Base-by-base conservation (phyloP, 2,113 vertebrate species). In the Prionailurus bengalensis region DNA sequence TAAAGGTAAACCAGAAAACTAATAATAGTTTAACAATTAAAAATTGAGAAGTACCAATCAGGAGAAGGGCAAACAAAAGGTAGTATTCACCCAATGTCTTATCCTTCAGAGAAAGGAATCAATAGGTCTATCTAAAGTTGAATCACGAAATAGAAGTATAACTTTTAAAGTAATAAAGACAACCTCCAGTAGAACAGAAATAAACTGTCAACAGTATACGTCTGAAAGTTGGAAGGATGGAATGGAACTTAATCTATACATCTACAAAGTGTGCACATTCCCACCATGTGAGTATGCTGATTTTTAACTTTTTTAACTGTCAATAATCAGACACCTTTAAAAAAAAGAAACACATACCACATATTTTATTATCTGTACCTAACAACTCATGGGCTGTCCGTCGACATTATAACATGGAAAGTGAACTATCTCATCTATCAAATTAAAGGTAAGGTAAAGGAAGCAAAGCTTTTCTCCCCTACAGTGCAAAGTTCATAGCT, bases 161-260 rank as follows among this genome's bases (percentile, higher is more conserved):
- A 71, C 42, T 63, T 97, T 94, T 79, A 95, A 93, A 96, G 45
- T 51, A 94, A 74, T 55, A 91, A 95, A 74, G 80, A 12, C 51
- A 89, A 85, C 11, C 31, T 66, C 55, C 82, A 95, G 42, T 71
- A 96, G 39, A 93, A 91, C 23, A 91, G 29, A 91, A 95, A 88
- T 87, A 65, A 89, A 78, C 31, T 82, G 51, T 45, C 71, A 83
- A 90, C 39, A 84, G 48, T 10, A 33, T 68, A 74, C 2, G 66
- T 91, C 27, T 79, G 33, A 11, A 71, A 29, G 19, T 10, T 14
- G 10, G 39, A 12, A 76, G 4, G 1, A 58, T 19, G 23, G 13
- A 17, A 88, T 78, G 36, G 58, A 39, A 45, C 73, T 94, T 71
- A 73, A 51, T 92, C 58, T 79, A 66, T 63, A 95, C 23, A 15